Conservation (phyloP, 35 echinoderm and acorn worm species). For the Nesometra sesokonis region DNA sequence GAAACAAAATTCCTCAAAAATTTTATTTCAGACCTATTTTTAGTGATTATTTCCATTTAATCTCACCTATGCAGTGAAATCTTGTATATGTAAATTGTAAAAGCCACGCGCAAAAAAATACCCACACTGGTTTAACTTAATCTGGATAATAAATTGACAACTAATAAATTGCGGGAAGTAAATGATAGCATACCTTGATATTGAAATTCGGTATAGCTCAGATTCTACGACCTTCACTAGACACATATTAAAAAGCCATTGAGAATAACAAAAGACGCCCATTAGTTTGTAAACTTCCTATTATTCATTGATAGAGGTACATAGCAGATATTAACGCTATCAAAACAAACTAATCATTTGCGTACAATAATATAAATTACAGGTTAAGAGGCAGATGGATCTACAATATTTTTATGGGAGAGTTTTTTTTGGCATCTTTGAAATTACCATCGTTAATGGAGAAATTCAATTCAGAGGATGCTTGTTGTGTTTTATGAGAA, state of each 20-base stretch:
- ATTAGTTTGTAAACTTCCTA: no score
- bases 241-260: not conserved
- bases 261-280: not conserved
- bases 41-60: no score
- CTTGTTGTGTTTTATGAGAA: not conserved
- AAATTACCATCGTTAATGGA: not conserved
- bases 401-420: not conserved
- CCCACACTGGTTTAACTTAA: not conserved
- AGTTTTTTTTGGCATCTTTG: not conserved
- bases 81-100: not conserved
- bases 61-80: no score
- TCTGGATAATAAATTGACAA: not conserved
- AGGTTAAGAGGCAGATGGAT: not conserved
- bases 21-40: no score
- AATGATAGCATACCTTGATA: not conserved
- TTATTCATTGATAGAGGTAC: no score
- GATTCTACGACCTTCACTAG: not conserved
- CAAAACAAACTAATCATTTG: not conserved
- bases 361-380: not conserved
- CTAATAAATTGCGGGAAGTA: not conserved
- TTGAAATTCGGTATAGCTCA: not conserved
- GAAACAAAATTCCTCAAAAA: no score
- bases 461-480: not conserved
- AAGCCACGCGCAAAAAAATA: not conserved
- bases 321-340: not conserved